Percentiles rank a stretch among this genome's conserved stretches.
phyloP scores from a whole-genome alignment of 2,888 invertebrate species.

The Drosophila monieri region DNA sequence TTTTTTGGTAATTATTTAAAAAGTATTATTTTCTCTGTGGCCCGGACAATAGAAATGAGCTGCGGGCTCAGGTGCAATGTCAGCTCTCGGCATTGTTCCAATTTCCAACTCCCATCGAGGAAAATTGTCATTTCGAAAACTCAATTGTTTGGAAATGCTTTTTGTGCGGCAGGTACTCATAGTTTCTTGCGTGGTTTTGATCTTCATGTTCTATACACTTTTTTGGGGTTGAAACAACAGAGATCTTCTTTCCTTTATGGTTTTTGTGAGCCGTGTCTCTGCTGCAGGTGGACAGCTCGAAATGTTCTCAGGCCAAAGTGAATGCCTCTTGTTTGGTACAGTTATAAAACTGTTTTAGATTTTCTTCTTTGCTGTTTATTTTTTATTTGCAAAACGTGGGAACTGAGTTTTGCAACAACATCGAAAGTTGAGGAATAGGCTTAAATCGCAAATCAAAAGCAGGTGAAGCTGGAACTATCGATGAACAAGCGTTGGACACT shows the following conservation, averaged over 20 bases:
- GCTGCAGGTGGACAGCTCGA: constrained; percentile 69
- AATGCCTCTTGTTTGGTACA: constrained; percentile 55
- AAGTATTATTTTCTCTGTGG: constrained; percentile 54
- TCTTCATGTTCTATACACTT: constrained; percentile 13
- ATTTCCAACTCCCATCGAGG: constrained; percentile 35
- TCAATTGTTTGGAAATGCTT: constrained; percentile 72
- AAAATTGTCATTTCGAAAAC: constrained; percentile 74
- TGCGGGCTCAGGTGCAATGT: constrained; percentile 61
- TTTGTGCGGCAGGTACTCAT: constrained; percentile 41
- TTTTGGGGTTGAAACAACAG: constrained; percentile 59
- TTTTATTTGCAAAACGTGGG: constrained; percentile 63
- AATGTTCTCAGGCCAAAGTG: constrained; percentile 66
- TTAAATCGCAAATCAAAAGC: constrained; percentile 18
- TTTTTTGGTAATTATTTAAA: constrained; percentile 57
- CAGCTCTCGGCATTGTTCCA: constrained; percentile 64
- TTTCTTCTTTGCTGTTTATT: constrained; percentile 20
- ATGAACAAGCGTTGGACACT: background rate
- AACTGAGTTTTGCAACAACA: constrained; percentile 55
- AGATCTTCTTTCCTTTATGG: constrained; percentile 71
- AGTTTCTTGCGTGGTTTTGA: constrained; percentile 51
- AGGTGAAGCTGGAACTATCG: constrained; percentile 26
- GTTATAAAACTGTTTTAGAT: constrained; percentile 65
- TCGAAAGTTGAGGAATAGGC: constrained; percentile 32
- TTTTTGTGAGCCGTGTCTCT: constrained; percentile 48
- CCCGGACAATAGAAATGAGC: constrained; percentile 57